Evolutionary conservation across 1,140 invertebrate species (phyloP).

Genomic region (Drosophila seguyi): DNA sequence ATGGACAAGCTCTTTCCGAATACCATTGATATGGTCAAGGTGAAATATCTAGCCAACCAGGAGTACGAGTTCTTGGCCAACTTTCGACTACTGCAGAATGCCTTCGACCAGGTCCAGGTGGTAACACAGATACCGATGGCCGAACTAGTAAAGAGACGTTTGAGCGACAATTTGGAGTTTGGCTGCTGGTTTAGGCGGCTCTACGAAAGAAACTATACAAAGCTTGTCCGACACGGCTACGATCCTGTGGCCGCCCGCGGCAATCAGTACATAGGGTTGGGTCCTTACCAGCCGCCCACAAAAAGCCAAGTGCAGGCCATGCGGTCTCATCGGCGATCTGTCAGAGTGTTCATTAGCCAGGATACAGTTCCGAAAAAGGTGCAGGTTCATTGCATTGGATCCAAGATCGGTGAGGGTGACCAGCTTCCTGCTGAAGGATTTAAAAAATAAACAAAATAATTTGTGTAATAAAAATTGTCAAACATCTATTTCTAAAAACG

Average conservation of each 20-base stretch:
- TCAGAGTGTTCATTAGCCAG: not conserved
- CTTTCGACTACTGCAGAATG: conserved; percentile 4
- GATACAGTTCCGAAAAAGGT: no score
- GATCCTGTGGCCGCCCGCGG: not conserved
- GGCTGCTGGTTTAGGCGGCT: not conserved
- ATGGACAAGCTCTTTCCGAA: not conserved
- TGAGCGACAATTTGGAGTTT: not conserved
- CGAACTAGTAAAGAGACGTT: not conserved
- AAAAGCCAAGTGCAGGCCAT: not conserved
- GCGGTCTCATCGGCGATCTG: not conserved
- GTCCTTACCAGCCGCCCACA: not conserved
- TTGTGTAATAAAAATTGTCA: not conserved
- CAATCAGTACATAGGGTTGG: not conserved
- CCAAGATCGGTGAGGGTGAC: not conserved
- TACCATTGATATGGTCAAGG: not conserved
- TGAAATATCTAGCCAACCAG: not conserved
- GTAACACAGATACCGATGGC: not conserved
- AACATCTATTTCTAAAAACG: not conserved
- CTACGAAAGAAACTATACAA: not conserved
- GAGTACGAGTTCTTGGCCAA: conserved; percentile 2
- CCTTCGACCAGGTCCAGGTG: not conserved
- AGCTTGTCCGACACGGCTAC: not conserved
- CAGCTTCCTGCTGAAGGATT: not conserved
- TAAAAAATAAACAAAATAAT: not conserved
- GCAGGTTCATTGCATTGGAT: no score